These are phyloP conservation scores for Armadillidium nasatum DNA, from an alignment of 1,140 invertebrate species.

Conservation along the genomic window DNA sequence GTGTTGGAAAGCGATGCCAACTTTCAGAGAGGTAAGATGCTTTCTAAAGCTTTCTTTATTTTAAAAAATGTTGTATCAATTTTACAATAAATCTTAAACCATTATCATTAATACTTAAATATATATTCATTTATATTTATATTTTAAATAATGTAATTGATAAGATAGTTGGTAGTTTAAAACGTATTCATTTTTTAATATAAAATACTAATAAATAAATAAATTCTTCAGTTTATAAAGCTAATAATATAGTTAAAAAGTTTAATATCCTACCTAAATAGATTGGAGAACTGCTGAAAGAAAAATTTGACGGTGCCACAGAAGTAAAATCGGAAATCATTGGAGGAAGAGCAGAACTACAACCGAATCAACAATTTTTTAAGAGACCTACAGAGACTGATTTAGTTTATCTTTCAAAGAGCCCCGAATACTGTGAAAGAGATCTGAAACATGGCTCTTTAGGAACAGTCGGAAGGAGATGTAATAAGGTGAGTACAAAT, in stretches of 20 bases:
- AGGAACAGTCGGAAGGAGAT: slow-evolving; percentile 76
- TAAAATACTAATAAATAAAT: too few relatives aligned
- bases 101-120: too few relatives aligned
- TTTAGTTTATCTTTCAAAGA: slow-evolving; percentile 75
- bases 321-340: slow-evolving; percentile 48
- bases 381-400: slow-evolving; percentile 54
- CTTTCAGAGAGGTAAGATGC: slow-evolving; percentile 51
- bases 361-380: slow-evolving; percentile 46
- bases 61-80: slow-evolving; percentile 16
- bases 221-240: too few relatives aligned
- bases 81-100: too few relatives aligned
- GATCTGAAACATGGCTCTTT: slow-evolving; percentile 69
- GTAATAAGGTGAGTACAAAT: slow-evolving; percentile 65
- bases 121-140: too few relatives aligned
- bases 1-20: slow-evolving; percentile 55
- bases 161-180: too few relatives aligned
- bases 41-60: background rate
- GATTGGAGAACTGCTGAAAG: slow-evolving; percentile 50
- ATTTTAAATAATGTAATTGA: too few relatives aligned
- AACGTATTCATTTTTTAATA: too few relatives aligned
- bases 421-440: slow-evolving; percentile 77
- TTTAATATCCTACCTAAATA: slow-evolving; percentile 16
- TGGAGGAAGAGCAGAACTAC: slow-evolving; percentile 46
- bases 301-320: slow-evolving; percentile 51
- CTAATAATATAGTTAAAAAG: too few relatives aligned